Base-by-base conservation (phyloP, 1,140 invertebrate genomes). In the Polyergus mexicanus region DNA sequence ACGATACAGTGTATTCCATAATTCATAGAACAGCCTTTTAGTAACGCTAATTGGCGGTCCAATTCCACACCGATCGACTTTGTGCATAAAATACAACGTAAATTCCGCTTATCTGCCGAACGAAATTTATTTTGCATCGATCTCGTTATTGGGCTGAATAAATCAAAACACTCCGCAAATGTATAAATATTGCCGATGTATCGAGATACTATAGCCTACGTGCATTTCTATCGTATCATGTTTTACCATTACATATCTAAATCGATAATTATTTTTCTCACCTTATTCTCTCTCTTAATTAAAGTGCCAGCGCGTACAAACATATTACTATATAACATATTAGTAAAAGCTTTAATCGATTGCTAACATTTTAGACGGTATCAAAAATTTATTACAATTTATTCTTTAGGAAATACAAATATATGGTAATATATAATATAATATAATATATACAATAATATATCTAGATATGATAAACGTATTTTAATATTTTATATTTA, bases 31-130 rank as follows among this genome's bases (percentile, higher is more conserved):
- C 38, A 83, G 25, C 56, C 78, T 47, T 83, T 83, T 60, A 60
- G 78, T 72, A 66, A 81, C 66, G 54, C 28, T 83, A 83, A 83
- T 83, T 83, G 78, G 68, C 68, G 78, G 54, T 83, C 38, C 68
- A 81, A 81, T 81, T 81, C 69, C 47, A 22, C 11, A 32, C 25
- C 38, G 25, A 60, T 1, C 54, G 38, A 41, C 7, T 41, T 2
- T 38, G 25, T 35, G 78, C 54, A 60, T 72, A 83, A 83, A 83
- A 83, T 83, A 60, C 78, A 32, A 19, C 25, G 68, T 72, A 83
- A 83, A 72, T 83, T 83, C 38, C 54, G 78, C 78, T 83, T 83
- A 72, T 60, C 68, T 38, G 38, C 35, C 54, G 66, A 11, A 51
- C 13, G 16, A 72, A 72, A 83, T 81, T 38, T 25, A 81, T 72